These are phyloP conservation scores for Drosophila nr. perissopoda DNA, from an alignment of 2,888 invertebrate species.

Conservation along the genomic window DNA sequence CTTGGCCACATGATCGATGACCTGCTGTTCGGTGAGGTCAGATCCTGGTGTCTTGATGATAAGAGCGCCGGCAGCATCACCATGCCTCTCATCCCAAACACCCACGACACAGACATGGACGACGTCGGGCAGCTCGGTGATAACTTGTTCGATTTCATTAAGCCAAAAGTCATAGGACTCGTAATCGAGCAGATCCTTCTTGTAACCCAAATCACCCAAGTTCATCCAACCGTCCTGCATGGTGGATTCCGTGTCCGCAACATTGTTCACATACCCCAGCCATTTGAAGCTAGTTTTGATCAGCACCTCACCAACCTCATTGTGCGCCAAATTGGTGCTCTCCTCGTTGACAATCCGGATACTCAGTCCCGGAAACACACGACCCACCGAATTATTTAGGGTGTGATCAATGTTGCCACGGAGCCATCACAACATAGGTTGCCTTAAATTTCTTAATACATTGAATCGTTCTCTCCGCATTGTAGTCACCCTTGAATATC, in stretches of 20 bases:
- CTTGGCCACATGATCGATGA: slow-evolving; percentile 55
- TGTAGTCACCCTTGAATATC: slow-evolving; percentile 56
- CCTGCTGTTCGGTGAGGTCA: slow-evolving; percentile 50
- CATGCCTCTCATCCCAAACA: slow-evolving; percentile 57
- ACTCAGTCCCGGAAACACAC: slow-evolving; percentile 49
- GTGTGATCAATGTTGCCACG: slow-evolving; percentile 51
- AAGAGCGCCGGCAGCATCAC: slow-evolving; percentile 77
- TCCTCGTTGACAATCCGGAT: slow-evolving; percentile 70
- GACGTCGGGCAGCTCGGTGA: slow-evolving; percentile 71
- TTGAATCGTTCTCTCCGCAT: slow-evolving; percentile 46
- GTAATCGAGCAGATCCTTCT: slow-evolving; percentile 81
- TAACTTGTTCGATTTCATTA: slow-evolving; percentile 75
- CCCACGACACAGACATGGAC: slow-evolving; percentile 78
- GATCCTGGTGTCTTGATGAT: slow-evolving; percentile 55
- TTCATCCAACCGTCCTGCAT: slow-evolving; percentile 76
- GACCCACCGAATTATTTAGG: slow-evolving; percentile 65
- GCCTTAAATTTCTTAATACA: slow-evolving; percentile 60
- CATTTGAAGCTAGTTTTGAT: slow-evolving; percentile 55
- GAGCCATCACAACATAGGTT: slow-evolving; percentile 38
- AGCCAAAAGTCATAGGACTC: slow-evolving; percentile 72
- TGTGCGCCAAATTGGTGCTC: slow-evolving; percentile 59
- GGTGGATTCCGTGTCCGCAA: slow-evolving; percentile 52
- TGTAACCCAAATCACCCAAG: slow-evolving; percentile 82
- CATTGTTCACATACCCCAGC: slow-evolving; percentile 77
- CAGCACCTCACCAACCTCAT: slow-evolving; percentile 75